Percentiles rank a stretch among this genome's conserved stretches.
These are phyloP conservation scores for Yponomeuta evonymella DNA, from an alignment of 2,888 invertebrate species.

Conservation along the genomic window DNA sequence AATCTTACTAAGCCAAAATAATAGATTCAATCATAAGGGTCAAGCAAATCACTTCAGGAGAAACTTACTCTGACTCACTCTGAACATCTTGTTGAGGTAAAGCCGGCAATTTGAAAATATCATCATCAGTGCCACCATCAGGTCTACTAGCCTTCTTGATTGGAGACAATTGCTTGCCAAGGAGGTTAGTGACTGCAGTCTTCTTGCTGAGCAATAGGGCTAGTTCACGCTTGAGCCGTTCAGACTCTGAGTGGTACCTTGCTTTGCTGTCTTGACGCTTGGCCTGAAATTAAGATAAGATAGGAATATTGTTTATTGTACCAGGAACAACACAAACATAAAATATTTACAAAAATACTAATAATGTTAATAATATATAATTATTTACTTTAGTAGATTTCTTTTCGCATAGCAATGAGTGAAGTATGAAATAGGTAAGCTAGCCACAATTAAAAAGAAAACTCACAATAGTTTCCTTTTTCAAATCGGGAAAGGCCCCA, in stretches of 20 bases:
- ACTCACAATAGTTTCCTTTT: constrained; percentile 93
- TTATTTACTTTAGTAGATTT: neutral
- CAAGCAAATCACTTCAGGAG: neutral
- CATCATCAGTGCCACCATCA: constrained; percentile 55
- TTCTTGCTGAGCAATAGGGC: constrained; percentile 85
- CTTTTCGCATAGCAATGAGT: neutral
- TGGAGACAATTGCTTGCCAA: constrained; percentile 74
- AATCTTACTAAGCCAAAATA: neutral
- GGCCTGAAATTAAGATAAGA: constrained; percentile 67
- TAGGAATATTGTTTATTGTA: too few species aligned
- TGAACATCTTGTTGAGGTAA: constrained; percentile 48
- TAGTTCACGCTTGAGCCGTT: constrained; percentile 83
- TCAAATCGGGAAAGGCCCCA: constrained; percentile 94
- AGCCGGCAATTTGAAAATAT: constrained; percentile 81
- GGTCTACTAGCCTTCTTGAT: constrained; percentile 43
- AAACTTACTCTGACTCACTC: constrained; percentile 65
- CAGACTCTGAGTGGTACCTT: constrained; percentile 82
- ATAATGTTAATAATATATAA: too few species aligned
- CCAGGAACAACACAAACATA: too few species aligned
- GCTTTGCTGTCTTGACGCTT: constrained; percentile 84
- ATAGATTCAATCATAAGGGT: neutral
- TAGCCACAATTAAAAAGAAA: neutral
- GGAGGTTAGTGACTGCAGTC: constrained; percentile 82
- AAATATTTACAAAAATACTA: too few species aligned
- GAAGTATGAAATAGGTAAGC: neutral